Evolutionary conservation across 2,888 invertebrate genomes (phyloP).

Genomic region (Morpho helenor): DNA sequence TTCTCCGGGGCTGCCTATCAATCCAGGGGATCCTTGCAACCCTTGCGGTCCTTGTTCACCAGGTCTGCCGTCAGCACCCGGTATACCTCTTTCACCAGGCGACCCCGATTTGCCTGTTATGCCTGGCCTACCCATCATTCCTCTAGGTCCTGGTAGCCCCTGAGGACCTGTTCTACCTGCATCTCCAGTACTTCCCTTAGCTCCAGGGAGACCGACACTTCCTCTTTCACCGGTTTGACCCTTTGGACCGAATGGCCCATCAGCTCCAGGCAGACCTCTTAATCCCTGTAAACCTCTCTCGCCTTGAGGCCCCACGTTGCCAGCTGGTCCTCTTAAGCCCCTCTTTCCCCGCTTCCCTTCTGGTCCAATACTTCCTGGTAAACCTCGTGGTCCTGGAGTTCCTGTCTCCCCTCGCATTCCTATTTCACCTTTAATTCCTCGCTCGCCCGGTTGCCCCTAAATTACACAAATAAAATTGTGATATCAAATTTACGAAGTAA

Average conservation of each 20-base stretch:
- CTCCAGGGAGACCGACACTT: slow-evolving; percentile 63
- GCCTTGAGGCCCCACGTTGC: slow-evolving; percentile 84
- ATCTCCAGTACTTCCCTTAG: slow-evolving; percentile 82
- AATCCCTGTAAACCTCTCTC: slow-evolving; percentile 84
- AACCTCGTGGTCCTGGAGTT: slow-evolving; percentile 84
- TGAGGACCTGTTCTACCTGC: slow-evolving; percentile 83
- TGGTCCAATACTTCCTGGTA: slow-evolving; percentile 85
- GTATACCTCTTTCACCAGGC: slow-evolving; percentile 85
- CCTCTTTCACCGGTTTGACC: slow-evolving; percentile 87
- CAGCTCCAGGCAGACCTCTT: slow-evolving; percentile 86
- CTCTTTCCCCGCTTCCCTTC: slow-evolving; percentile 91
- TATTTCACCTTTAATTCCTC: slow-evolving; percentile 88
- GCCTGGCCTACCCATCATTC: slow-evolving; percentile 84
- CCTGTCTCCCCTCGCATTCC: slow-evolving; percentile 89
- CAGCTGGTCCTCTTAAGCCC: slow-evolving; percentile 87
- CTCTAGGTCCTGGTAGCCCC: slow-evolving; percentile 82
- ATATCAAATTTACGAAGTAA: too few species aligned
- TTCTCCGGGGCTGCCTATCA: slow-evolving; percentile 88
- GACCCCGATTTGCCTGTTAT: slow-evolving; percentile 84
- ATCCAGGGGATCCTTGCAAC: slow-evolving; percentile 88
- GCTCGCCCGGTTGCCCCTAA: slow-evolving; percentile 87
- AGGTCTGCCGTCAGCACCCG: slow-evolving; percentile 91
- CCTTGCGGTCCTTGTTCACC: slow-evolving; percentile 91
- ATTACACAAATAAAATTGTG: slow-evolving; percentile 9
- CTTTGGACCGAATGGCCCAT: slow-evolving; percentile 87